Conservation (phyloP, 2,797 vertebrate genomes). For the Phoeniculus purpureus region DNA sequence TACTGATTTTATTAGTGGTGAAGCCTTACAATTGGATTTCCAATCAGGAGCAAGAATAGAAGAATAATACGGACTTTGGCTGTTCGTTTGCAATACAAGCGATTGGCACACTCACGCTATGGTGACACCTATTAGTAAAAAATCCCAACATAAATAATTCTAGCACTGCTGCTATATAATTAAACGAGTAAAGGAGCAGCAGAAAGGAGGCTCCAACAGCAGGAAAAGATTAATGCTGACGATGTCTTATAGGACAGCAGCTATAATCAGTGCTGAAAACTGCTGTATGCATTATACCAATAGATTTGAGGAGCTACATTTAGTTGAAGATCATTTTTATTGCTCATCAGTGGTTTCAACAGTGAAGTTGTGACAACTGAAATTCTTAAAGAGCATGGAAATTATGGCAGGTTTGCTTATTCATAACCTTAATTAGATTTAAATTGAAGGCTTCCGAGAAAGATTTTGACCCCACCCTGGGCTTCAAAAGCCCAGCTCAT, state of each 20-base stretch:
- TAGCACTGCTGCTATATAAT: neutral
- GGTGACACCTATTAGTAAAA: neutral
- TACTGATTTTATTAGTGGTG: neutral
- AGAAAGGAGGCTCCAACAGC: neutral
- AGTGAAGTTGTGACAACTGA: neutral
- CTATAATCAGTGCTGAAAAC: neutral
- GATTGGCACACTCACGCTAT: neutral
- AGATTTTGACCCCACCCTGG: constrained; percentile 86
- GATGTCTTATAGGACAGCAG: neutral
- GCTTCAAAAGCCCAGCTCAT: constrained; percentile 86
- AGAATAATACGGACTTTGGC: neutral
- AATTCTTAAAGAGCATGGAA: neutral
- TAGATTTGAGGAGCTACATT: neutral
- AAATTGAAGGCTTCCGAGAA: constrained; percentile 64
- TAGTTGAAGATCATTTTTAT: neutral
- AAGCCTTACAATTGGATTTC: neutral
- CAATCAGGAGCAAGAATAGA: neutral
- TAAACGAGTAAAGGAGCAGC: neutral
- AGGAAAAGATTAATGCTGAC: neutral
- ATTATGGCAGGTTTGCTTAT: constrained; percentile 22
- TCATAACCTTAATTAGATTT: constrained; percentile 33
- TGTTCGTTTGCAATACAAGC: neutral
- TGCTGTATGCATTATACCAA: neutral
- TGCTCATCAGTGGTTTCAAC: neutral
- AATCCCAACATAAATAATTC: constrained; percentile 4